A percentile compares a stretch with the other conserved stretches of the same genome.
Evolutionary conservation across 2,888 invertebrate species (phyloP).

Genomic region (Xanthorhoe spadicearia): DNA sequence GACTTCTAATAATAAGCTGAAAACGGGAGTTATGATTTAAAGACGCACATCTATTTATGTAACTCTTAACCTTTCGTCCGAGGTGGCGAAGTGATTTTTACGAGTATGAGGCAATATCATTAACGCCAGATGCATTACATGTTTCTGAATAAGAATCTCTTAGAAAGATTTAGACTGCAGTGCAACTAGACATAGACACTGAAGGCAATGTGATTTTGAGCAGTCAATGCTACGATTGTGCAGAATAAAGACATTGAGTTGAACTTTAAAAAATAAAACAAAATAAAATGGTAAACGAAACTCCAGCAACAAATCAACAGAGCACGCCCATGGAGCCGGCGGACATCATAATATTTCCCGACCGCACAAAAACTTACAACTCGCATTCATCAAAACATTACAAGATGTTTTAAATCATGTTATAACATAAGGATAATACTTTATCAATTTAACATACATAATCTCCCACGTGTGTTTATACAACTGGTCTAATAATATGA

Average conservation of each 20-base stretch:
- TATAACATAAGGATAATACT: constrained; percentile 28
- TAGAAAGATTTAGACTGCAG: not conserved
- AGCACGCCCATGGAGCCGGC: constrained; percentile 3
- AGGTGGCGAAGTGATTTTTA: constrained; percentile 22
- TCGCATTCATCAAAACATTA: constrained; percentile 33
- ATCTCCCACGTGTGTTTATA: constrained; percentile 25
- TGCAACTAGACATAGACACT: not conserved
- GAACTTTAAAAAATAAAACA: not conserved
- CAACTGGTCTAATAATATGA: constrained; percentile 38
- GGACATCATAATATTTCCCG: constrained; percentile 32
- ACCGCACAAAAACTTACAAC: constrained; percentile 22
- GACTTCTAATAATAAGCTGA: constrained; percentile 36
- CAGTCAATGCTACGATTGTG: not conserved
- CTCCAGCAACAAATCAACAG: constrained; percentile 7
- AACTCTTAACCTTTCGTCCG: constrained; percentile 37
- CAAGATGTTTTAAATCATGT: constrained; percentile 32
- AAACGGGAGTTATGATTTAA: constrained; percentile 43
- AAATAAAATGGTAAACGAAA: not conserved
- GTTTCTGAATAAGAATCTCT: not conserved
- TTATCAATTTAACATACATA: constrained; percentile 23
- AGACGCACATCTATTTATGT: constrained; percentile 37
- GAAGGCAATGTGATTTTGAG: not conserved
- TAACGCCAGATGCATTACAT: constrained; percentile 9
- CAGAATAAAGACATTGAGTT: not conserved
- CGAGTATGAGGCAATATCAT: constrained; percentile 7